Base-by-base conservation (phyloP, 2,888 invertebrate genomes). In the Drosophila helvetica region DNA sequence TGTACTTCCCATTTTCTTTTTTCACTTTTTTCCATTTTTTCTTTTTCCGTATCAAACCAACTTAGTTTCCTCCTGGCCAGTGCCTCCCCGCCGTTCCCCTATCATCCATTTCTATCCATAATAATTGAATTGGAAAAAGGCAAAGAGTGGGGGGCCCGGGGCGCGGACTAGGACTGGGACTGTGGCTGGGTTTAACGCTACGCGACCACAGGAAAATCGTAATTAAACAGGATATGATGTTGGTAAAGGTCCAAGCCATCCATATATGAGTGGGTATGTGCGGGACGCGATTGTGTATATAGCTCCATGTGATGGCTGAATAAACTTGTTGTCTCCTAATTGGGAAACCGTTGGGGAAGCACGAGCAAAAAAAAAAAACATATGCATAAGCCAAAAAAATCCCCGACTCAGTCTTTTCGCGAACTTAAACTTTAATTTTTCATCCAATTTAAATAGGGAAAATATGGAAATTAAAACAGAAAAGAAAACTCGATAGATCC, bases 141-240 rank as follows among this genome's bases (percentile, higher is more conserved):
- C 78, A 70, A 53, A 61, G 64, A 38, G 33, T 27, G 53, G 17
- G 15, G 18, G 18, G 8, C 3, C 12, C 4, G 33, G 4, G 33
- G 12, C 12, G 33, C 12, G 1, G 33, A 10, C 30, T 10, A 3
- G 30, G 30, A 30, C 30, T 10, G 30, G 55, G 53, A 10, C 70
- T 64, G 57, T 56, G 47, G 62, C 46, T 68, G 56, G 78, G 75
- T 74, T 83, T 70, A 80, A 83, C 79, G 81, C 74, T 78, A 59
- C 77, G 73, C 84, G 86, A 81, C 86, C 84, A 78, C 83, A 84
- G 83, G 74, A 79, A 84, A 84, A 84, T 86, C 86, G 84, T 86
- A 84, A 84, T 84, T 84, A 84, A 84, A 78, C 84, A 81, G 81
- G 84, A 84, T 86, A 79, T 86, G 78, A 86, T 83, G 79, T 64